phyloP scores from a whole-genome alignment of 2,113 vertebrate genomes.

The Poecilia latipinna region DNA sequence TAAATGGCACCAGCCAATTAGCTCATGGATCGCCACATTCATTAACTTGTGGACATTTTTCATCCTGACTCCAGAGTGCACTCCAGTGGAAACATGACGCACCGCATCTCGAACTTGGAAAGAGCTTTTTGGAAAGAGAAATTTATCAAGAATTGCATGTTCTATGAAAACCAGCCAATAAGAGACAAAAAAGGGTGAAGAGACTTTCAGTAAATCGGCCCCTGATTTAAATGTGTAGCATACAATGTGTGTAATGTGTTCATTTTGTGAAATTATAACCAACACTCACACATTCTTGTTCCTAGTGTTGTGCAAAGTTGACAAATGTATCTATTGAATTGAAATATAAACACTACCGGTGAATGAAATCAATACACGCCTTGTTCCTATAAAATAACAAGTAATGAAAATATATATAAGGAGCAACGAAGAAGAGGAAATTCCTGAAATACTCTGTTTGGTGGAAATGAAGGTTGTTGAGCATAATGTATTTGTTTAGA shows the following conservation, averaged over 20 bases:
- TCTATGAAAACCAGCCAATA: constrained; percentile 7
- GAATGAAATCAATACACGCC: constrained; percentile 11
- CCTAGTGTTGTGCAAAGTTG: constrained; percentile 15
- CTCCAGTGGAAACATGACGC: constrained; percentile 43
- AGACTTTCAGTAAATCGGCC: background rate
- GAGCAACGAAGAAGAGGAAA: constrained; percentile 11
- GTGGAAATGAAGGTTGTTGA: constrained; percentile 13
- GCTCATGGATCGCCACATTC: constrained; percentile 14
- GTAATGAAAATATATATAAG: constrained; percentile 35
- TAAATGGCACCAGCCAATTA: constrained; percentile 19
- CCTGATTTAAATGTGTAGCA: constrained; percentile 25
- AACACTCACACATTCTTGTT: constrained; percentile 15
- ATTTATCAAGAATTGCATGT: constrained; percentile 14
- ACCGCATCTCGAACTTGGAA: constrained; percentile 10
- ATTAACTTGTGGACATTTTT: constrained; percentile 14
- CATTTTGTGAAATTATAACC: constrained; percentile 21
- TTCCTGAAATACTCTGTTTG: background rate
- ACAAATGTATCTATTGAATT: constrained; percentile 26
- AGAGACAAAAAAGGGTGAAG: constrained; percentile 1
- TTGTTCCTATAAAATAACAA: constrained; percentile 25
- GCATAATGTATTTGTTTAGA: constrained; percentile 26
- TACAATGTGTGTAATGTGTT: constrained; percentile 12
- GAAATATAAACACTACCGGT: constrained; percentile 25
- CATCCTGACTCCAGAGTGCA: constrained; percentile 41
- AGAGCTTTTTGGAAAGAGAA: constrained; percentile 5